Conservation (phyloP, 2,888 invertebrate species). For the Arrhopalites spinosus region DNA sequence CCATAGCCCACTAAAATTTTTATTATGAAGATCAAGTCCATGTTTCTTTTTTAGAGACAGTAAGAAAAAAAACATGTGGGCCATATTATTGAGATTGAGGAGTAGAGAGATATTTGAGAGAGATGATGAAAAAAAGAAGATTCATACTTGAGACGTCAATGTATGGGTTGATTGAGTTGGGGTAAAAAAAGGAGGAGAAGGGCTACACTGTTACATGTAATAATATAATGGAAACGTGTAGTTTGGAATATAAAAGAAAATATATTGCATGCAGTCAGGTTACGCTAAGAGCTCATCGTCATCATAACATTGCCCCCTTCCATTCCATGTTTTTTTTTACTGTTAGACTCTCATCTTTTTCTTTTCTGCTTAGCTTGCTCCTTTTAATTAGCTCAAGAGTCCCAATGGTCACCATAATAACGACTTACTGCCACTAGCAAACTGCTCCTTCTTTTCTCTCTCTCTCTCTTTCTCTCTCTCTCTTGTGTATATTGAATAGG, state of each 20-base stretch:
- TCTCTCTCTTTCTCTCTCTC: not conserved
- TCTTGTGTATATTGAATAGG: not conserved
- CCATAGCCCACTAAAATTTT: too few species aligned
- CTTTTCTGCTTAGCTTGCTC: constrained; percentile 39
- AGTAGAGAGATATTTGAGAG: too few species aligned
- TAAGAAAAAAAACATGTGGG: too few species aligned
- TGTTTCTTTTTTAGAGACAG: too few species aligned
- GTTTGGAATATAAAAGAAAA: too few species aligned
- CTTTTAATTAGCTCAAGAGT: constrained; percentile 39
- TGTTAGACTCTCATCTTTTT: constrained; percentile 25
- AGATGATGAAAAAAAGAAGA: too few species aligned
- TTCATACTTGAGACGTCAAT: too few species aligned
- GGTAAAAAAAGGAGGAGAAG: too few species aligned
- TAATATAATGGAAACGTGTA: not conserved
- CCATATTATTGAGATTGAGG: too few species aligned
- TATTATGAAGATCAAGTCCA: too few species aligned
- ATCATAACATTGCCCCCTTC: not conserved
- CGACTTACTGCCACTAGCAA: not conserved
- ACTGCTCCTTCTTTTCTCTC: not conserved
- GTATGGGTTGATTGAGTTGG: too few species aligned
- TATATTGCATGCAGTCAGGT: constrained; percentile 24
- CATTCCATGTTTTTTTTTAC: constrained; percentile 29
- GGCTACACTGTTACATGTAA: not conserved
- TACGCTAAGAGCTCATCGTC: constrained; percentile 19
- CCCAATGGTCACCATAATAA: not conserved